These are phyloP conservation scores for Cephus rjabovi DNA, from an alignment of 2,888 invertebrate species.

Conservation along the genomic window DNA sequence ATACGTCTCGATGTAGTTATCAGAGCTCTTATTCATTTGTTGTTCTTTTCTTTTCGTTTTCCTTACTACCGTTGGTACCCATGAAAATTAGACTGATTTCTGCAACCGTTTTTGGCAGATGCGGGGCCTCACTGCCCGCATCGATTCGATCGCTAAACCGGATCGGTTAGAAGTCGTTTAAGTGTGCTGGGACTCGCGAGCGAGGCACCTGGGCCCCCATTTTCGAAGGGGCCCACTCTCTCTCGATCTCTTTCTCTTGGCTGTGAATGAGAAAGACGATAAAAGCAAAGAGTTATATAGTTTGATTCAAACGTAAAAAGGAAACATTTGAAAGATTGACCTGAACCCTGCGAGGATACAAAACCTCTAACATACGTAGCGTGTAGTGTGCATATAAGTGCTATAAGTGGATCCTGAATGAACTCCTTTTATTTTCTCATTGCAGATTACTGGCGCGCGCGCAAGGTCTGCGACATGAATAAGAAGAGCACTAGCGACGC, in stretches of 20 bases:
- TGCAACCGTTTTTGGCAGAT: neutral
- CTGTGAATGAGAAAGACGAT: neutral
- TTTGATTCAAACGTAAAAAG: neutral
- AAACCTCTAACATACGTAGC: neutral
- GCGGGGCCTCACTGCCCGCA: neutral
- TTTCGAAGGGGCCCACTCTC: neutral
- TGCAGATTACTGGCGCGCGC: constrained; percentile 60
- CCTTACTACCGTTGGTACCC: neutral
- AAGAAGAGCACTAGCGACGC: constrained; percentile 36
- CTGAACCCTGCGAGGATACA: neutral
- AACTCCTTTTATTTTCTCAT: constrained; percentile 30
- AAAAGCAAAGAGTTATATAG: neutral
- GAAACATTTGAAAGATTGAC: neutral
- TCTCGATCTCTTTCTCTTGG: neutral
- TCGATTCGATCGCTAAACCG: neutral
- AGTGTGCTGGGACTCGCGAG: neutral
- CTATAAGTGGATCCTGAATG: neutral
- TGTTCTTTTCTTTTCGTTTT: neutral
- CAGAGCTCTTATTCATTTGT: neutral
- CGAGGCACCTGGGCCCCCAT: neutral
- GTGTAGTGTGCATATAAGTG: neutral
- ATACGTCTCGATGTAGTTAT: neutral
- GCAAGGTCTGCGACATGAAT: constrained; percentile 51
- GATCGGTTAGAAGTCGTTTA: neutral
- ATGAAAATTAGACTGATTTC: neutral